phyloP scores from a whole-genome alignment of 1,140 invertebrate species.

The Trichonephila clavata region DNA sequence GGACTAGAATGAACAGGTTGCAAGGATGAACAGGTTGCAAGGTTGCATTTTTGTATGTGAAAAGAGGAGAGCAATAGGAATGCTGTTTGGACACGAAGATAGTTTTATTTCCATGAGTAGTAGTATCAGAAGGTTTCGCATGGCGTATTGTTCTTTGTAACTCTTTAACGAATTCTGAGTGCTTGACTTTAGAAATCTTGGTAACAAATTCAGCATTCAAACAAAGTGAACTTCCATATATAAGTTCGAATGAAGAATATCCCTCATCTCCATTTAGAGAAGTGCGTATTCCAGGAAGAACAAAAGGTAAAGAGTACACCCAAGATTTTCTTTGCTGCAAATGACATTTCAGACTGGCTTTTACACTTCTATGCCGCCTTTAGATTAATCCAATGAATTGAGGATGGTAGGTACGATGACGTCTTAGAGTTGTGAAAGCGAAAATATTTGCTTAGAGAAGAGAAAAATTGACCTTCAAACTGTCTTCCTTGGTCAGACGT shows the following conservation, averaged over 20 bases:
- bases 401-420: neutral
- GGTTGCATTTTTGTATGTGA: neutral
- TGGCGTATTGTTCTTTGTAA: neutral
- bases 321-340: neutral
- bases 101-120: neutral
- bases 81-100: neutral
- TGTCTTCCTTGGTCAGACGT: too few species aligned
- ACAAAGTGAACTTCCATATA: conserved; percentile 76
- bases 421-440: neutral
- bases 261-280: neutral
- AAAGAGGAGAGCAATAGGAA: neutral
- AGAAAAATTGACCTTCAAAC: too few species aligned
- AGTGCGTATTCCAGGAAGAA: conserved; percentile 1
- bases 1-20: conserved; percentile 1
- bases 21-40: neutral
- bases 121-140: neutral
- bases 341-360: neutral
- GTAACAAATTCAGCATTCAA: neutral
- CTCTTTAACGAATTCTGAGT: neutral
- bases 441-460: too few species aligned
- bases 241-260: neutral
- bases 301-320: neutral
- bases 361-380: neutral
- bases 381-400: neutral
- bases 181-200: neutral